Conservation (phyloP, 2,888 invertebrate species). For the Agonopterix alstromeriana region DNA sequence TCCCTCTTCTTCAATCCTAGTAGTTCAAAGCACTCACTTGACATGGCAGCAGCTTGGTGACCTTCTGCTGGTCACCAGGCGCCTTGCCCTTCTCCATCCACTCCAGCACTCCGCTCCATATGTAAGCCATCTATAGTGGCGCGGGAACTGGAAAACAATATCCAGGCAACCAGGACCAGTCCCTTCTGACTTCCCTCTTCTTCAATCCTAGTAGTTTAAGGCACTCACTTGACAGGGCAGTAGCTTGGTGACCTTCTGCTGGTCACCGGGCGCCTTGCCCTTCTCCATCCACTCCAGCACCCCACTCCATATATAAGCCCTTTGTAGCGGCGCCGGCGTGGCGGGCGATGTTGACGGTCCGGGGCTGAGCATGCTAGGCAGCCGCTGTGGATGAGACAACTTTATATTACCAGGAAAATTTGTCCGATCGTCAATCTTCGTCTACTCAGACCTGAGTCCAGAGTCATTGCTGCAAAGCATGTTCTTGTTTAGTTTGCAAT, state of each 20-base stretch:
- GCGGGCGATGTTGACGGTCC: slow-evolving; percentile 29
- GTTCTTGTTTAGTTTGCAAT: no score
- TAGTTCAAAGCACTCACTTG: slow-evolving; percentile 34
- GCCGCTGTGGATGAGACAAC: slow-evolving; percentile 25
- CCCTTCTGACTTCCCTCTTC: no score
- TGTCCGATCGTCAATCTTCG: no score
- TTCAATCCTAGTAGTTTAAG: not conserved
- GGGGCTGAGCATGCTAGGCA: slow-evolving; percentile 43
- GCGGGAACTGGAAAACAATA: no score
- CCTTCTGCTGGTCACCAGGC: slow-evolving; percentile 86
- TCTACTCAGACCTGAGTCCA: no score
- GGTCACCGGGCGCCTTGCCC: slow-evolving; percentile 84
- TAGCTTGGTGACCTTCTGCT: slow-evolving; percentile 87
- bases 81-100: slow-evolving; percentile 95
- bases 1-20: no score
- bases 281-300: slow-evolving; percentile 96
- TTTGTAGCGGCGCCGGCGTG: slow-evolving; percentile 31
- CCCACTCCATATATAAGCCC: slow-evolving; percentile 84
- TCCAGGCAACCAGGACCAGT: no score
- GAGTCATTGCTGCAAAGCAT: no score
- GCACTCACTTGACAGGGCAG: slow-evolving; percentile 64
- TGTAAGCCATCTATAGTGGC: slow-evolving; percentile 56
- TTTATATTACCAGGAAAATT: no score
- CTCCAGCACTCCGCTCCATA: slow-evolving; percentile 91
- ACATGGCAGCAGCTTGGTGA: slow-evolving; percentile 80